Evolutionary conservation across 2,888 invertebrate species (phyloP).

Genomic region (Ametastegia equiseti): DNA sequence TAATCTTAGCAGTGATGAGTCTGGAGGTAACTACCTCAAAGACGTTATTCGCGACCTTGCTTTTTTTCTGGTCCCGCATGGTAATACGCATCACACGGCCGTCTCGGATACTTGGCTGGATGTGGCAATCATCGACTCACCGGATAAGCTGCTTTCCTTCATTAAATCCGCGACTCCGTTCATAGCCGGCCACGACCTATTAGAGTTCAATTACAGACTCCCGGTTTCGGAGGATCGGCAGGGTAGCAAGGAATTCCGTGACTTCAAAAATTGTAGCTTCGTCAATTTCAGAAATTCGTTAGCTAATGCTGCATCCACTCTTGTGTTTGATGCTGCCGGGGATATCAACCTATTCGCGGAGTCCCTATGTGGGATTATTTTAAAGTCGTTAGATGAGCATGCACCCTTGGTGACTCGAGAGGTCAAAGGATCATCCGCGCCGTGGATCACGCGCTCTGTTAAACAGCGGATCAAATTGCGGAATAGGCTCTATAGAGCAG

Average conservation of each 20-base stretch:
- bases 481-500: no score
- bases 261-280: no score
- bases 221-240: no score
- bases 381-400: no score
- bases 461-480: no score
- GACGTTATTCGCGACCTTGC: conserved; percentile 15
- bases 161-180: not conserved
- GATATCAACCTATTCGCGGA: no score
- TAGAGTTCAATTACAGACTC: no score
- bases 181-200: not conserved
- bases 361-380: no score
- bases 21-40: conserved; percentile 22
- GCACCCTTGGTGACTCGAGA: not conserved
- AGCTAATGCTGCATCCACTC: not conserved
- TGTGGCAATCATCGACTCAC: conserved; percentile 28
- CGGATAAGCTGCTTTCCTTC: not conserved
- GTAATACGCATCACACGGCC: conserved; percentile 38
- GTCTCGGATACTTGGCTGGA: conserved; percentile 46
- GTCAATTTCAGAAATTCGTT: no score
- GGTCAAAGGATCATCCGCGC: no score
- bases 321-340: not conserved
- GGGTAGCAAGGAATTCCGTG: not conserved
- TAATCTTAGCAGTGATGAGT: conserved; percentile 4
- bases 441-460: no score
- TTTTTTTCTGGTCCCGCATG: conserved; percentile 33